These are phyloP conservation scores for Ryuthela nishihirai DNA, from an alignment of 2,888 invertebrate genomes.

Conservation along the genomic window DNA sequence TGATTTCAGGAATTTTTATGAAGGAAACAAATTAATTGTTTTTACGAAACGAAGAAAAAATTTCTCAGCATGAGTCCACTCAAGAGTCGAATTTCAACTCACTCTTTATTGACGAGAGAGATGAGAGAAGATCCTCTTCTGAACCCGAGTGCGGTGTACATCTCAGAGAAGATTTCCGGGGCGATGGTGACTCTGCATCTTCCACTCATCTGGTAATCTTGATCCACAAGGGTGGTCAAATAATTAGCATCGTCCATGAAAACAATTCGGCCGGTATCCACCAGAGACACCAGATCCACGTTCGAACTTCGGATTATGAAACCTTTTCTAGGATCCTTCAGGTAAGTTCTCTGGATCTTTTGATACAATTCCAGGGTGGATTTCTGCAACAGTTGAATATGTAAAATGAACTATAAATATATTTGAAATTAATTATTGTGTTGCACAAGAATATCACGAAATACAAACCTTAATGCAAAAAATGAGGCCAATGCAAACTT, in stretches of 20 bases:
- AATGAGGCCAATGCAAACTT: too few species aligned
- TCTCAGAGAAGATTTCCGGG: conserved; percentile 3
- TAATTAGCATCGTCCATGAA: conserved; percentile 20
- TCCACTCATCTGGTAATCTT: conserved; percentile 3
- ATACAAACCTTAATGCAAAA: too few species aligned
- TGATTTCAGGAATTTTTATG: too few species aligned
- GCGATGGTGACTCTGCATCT: conserved; percentile 22
- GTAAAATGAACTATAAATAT: too few species aligned
- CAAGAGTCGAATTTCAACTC: background rate
- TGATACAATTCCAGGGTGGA: conserved; percentile 9
- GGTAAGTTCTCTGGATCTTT: conserved; percentile 1
- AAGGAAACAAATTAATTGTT: too few species aligned
- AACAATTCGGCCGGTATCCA: conserved; percentile 3
- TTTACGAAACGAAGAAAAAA: too few species aligned
- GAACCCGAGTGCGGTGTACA: conserved; percentile 17
- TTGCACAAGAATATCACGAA: too few species aligned
- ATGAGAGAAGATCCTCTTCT: conserved; percentile 20
- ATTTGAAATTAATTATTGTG: too few species aligned
- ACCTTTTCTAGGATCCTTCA: conserved; percentile 1
- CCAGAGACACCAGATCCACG: conserved; percentile 4
- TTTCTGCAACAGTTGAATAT: conserved; percentile 6
- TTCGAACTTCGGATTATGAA: background rate
- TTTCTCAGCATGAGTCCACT: too few species aligned
- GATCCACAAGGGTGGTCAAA: conserved; percentile 5
- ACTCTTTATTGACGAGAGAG: conserved; percentile 14